Evolutionary conservation across 2,113 vertebrate species (phyloP), one percentile per base, ranked within the genome.

Genomic region (Noctilio leporinus): DNA sequence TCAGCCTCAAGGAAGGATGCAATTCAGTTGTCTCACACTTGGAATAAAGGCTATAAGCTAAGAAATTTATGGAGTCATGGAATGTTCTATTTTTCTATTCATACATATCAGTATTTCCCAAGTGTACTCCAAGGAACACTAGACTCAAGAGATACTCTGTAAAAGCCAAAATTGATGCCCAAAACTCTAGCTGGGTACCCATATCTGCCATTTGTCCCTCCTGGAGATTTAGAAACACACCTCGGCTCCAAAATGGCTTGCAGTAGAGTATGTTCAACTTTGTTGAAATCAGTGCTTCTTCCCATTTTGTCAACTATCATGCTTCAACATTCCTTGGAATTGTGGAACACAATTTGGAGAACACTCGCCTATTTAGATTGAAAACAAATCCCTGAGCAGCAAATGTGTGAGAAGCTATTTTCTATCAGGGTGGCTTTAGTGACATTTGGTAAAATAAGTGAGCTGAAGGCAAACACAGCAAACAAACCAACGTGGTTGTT

Each of bases 391-490:
- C 47, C 86, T 57, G 38, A 33, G 59, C 10, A 75, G 35, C 33
- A 22, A 57, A 8, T 5, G 19, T 0, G 22, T 3, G 12, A 0
- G 0, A 24, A 26, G 38, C 47, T n/a, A 45, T 35, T 81, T 4
- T 24, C 69, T 24, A 45, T 85, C 16, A 43, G n/a, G 2, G 26
- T 70, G 12, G 16, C 62, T 80, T 64, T 45, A 11, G 3, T 45
- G 24, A 33, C 17, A 49, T 86, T 62, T 38, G 28, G 14, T 51
- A 19, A 92, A 90, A 59, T 30, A 38, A 53, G 16, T 20, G 20
- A 38, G 20, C 24, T 53, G 24, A 35, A 59, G 33, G 26, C 30
- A 86, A 93, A 72, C 1, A 76, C n/a, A 83, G 28, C 9, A 43
- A 45, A 51, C 55, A 96, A 75, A 90, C 2, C 8, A 28, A 92